Conservation (phyloP, 2,888 invertebrate species). For the Eurois occulta region DNA sequence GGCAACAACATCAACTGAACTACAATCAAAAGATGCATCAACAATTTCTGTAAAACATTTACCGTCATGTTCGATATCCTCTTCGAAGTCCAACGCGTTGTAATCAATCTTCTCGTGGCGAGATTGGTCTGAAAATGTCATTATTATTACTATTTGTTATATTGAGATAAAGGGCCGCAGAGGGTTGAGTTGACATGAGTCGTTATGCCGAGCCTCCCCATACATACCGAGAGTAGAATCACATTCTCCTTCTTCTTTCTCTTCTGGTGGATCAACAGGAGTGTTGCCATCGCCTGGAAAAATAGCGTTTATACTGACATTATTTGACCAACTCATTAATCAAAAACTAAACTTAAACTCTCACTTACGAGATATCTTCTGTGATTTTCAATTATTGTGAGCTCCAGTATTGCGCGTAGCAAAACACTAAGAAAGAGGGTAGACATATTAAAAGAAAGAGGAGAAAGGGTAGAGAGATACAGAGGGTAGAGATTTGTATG, state of each 20-base stretch:
- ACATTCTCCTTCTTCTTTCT: slow-evolving; percentile 88
- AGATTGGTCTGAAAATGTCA: slow-evolving; percentile 76
- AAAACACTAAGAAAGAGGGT: too few relatives aligned
- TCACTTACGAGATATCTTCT: background rate
- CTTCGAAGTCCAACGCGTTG: slow-evolving; percentile 94
- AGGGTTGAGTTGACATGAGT: background rate
- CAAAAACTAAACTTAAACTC: background rate
- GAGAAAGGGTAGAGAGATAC: too few relatives aligned
- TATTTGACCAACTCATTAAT: background rate
- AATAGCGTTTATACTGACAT: too few relatives aligned
- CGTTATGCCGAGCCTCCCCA: background rate
- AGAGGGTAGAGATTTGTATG: too few relatives aligned
- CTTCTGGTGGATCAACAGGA: slow-evolving; percentile 76
- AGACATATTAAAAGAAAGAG: too few relatives aligned
- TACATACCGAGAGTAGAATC: slow-evolving; percentile 83
- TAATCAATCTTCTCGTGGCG: slow-evolving; percentile 91
- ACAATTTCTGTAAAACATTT: slow-evolving; percentile 24
- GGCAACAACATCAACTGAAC: background rate
- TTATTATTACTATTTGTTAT: background rate
- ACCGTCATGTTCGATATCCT: slow-evolving; percentile 90
- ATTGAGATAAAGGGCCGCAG: too few relatives aligned
- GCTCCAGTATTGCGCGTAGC: too few relatives aligned
- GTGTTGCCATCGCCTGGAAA: slow-evolving; percentile 80
- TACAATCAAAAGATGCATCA: background rate
- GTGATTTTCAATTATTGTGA: too few relatives aligned